Base-by-base conservation (phyloP, 2,113 vertebrate genomes). In the Nesogale talazaci region DNA sequence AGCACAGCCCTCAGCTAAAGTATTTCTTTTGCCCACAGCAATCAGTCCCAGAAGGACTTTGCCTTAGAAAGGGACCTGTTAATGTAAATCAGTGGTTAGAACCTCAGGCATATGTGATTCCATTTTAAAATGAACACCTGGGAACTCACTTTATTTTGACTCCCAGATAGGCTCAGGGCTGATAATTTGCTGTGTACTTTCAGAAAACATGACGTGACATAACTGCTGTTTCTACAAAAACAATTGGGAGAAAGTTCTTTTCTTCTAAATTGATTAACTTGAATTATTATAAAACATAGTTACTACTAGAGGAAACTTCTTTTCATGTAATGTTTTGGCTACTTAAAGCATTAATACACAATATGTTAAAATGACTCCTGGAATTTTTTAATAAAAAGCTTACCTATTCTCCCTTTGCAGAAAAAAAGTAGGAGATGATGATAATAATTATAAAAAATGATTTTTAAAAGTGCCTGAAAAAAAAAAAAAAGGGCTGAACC, bases 351-450 rank as follows among this genome's bases (percentile, higher is more conserved):
- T 4, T 75, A 86, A 63, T 8, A 70, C 2, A 31, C 4, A 78
- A 22, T 61, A 65, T 61, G 75, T 93, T 65, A 46, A 57, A 92
- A 79, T 61, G 10, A 29, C 69, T 83, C 34, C 75, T 0, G 59
- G 56, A 65, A 65, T 87, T 92, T 92, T 86, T 52, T 85, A 93
- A 88, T 22, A 38, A 31, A 74, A 86, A 69, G 25, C 77, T 23
- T 2, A 63, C 69, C 81, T 79, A 87, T 16, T 77, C 57, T 36
- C 74, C 52, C 74, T 70, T 92, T 70, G 17, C 69, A 67, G 46
- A 70, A 88, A 90, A 72, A 72, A 70, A 8, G 17, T 1, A 20
- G 78, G 11, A 22, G 38, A 22, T 69, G 38, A 22, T 69, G 59
- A 6, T 57, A 27, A 79, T 69, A 22, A 86, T 61, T 25, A 36